Evolutionary conservation across 35 echinoderm and acorn worm genomes (phyloP).

Genomic region (Apostichopus parvimensis): DNA sequence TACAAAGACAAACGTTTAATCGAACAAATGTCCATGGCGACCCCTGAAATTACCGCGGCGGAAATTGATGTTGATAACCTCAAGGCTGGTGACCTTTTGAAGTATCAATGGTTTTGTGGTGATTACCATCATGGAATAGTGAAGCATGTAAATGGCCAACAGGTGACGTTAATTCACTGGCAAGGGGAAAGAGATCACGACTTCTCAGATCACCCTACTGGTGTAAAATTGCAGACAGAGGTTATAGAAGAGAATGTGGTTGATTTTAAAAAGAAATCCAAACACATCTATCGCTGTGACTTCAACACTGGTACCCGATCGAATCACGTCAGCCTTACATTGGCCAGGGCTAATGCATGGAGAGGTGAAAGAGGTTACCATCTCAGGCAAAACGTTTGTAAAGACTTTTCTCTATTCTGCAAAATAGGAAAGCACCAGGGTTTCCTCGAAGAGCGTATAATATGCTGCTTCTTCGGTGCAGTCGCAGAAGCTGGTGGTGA

Average conservation of each 20-base stretch:
- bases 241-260: not conserved
- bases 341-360: slow-evolving; percentile 3
- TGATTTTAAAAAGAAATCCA: not conserved
- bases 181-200: not conserved
- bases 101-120: not conserved
- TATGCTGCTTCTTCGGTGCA: not conserved
- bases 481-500: not conserved
- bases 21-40: not conserved
- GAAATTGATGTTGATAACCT: not conserved
- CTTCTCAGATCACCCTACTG: not conserved
- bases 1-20: not conserved
- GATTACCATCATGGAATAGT: not conserved
- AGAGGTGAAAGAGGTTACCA: slow-evolving; percentile 4
- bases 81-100: not conserved
- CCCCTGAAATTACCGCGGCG: not conserved
- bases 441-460: not conserved
- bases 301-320: not conserved
- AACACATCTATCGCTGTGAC: not conserved
- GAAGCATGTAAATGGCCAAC: not conserved
- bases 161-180: slow-evolving; percentile 8
- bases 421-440: not conserved
- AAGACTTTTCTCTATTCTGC: not conserved
- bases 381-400: not conserved
- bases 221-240: not conserved
- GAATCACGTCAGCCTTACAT: not conserved